Base-by-base conservation (phyloP, 2,113 vertebrate genomes). In the Artemisiospiza belli region DNA sequence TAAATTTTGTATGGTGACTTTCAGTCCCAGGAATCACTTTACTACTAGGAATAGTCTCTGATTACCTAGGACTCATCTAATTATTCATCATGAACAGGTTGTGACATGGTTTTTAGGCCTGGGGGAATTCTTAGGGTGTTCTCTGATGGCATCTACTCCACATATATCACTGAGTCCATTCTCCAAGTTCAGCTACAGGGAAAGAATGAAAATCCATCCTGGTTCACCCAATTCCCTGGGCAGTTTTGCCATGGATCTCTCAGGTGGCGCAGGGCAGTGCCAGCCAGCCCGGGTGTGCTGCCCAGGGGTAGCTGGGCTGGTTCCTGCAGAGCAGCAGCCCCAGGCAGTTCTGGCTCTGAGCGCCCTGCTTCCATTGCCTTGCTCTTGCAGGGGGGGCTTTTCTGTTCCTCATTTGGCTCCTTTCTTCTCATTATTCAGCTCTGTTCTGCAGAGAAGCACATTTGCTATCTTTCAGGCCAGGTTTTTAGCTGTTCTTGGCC, bases 401-500 rank as follows among this genome's bases (percentile, higher is more conserved):
- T 84, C 76, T 72, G 22, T 54, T 89, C 81, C 67, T 92, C 72
- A 24, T 74, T 78, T 86, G 63, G 6, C 15, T 88, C 15, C 47
- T 93, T 95, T 92, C 82, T 92, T 68, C 47, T 70, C 64, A 41
- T 72, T 95, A 86, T 87, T 93, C 52, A 90, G 43, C 44, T 18
- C 47, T 47, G 30, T 37, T 95, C 87, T 86, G 64, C 85, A 87
- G 61, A 85, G 83, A 82, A 84, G 49, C 62, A 55, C 43, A 37
- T 95, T 74, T 72, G 25, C 85, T 94, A 52, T 96, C 93, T 96
- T 95, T 93, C 82, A 68, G 88, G 31, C 44, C 84, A 90, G 72
- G 59, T 74, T 95, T 94, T 77, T 37, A 69, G 69, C 74, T 95
- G 72, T 67, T 95, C 69, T 92, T 84, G 91, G 84, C 75, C 64